phyloP scores from a whole-genome alignment of 1,140 invertebrate genomes.

The Monomorium pharaonis region DNA sequence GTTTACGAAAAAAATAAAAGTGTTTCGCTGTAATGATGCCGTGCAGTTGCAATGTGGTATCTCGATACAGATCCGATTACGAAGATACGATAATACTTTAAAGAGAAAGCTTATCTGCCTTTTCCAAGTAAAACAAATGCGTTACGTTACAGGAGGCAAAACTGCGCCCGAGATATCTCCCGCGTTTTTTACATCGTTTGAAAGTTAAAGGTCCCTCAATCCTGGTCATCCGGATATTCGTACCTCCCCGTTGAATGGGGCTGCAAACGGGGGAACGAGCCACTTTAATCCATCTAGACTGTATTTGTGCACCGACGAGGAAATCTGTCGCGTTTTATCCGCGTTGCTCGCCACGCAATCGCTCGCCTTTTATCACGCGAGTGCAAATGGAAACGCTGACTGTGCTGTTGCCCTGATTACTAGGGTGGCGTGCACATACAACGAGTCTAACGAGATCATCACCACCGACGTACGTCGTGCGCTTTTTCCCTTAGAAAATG shows the following conservation, averaged over 20 bases:
- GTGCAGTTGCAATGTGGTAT: too few species aligned
- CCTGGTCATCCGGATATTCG: background rate
- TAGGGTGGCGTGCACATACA: background rate
- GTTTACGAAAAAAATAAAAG: too few species aligned
- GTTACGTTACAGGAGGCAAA: too few species aligned
- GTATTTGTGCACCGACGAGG: background rate
- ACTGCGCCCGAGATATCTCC: background rate
- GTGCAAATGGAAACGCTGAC: background rate
- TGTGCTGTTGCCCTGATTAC: background rate
- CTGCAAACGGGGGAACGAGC: background rate
- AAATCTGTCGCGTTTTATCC: background rate
- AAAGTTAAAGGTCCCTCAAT: background rate
- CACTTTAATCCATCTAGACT: slow-evolving; percentile 10
- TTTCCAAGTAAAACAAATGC: too few species aligned
- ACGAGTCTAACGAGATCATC: background rate
- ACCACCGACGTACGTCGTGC: too few species aligned
- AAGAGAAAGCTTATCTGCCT: too few species aligned
- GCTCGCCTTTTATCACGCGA: slow-evolving; percentile 6
- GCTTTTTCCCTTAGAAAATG: background rate
- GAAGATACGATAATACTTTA: too few species aligned
- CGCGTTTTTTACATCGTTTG: too few species aligned
- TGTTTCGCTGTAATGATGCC: too few species aligned
- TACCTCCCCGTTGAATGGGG: background rate
- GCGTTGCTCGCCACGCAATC: background rate
- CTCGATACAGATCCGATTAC: too few species aligned